Base-by-base conservation (phyloP, 2,888 invertebrate species). In the Elysia crispata region DNA sequence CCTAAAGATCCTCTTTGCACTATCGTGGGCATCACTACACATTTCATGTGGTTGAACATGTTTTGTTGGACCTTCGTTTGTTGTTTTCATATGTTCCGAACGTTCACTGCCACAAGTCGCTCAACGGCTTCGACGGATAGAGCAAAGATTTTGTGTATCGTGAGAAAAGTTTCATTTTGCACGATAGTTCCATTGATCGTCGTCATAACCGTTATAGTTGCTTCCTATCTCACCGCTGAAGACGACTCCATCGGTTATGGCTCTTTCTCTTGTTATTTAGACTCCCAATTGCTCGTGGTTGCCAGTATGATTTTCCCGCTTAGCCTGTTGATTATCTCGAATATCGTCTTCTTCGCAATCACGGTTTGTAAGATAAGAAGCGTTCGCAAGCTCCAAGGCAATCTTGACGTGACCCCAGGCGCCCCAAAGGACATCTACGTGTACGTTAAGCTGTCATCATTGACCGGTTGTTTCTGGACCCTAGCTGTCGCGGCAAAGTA, bases 71-170 rank as follows among this genome's bases (percentile, higher is more conserved):
- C 76, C 41, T 62, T 75, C 6, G 54, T 62, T 18, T 80, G 80
- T 33, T 80, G 80, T 41, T 70, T 69, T 31, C 76, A 80, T n/a
- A 80, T 80, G 80, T 80, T 69, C 23, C 67, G 62, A 0, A 67
- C 69, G 0, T 80, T 80, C 30, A 76, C 76, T 0, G 18, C 75
- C n/a, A 69, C 62, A n/a, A 70, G 62, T 18, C 33, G 80, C 23
- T 15, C 33, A 23, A 23, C 28, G 11, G n/a, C 25, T 33, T 25
- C 54, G 0, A 6, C 57, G 13, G 11, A 23, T n/a, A 49, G 33
- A 0, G n/a, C 62, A 8, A 30, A 66, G 30, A 62, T 23, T n/a
- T 28, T 33, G 0, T 6, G 20, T 57, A 30, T 74, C 5, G n/a
- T 54, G 0, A 66, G 66, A 23, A 79, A 41, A 20, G 33, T 74